Base-by-base conservation (phyloP, 2,113 vertebrate genomes). In the Elachura formosa region DNA sequence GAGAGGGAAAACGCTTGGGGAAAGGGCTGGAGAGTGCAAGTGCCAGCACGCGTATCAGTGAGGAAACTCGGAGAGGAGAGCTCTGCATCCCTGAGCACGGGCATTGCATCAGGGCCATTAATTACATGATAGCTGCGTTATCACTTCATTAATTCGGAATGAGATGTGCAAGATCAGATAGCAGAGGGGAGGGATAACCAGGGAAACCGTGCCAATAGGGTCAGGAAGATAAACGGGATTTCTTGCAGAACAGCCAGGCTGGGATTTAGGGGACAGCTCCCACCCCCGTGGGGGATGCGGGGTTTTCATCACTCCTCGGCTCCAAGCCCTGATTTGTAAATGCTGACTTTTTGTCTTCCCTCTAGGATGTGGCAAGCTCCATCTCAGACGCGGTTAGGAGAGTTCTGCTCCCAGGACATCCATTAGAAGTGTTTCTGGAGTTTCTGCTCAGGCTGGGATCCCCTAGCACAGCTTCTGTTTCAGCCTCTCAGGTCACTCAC, bases 121-220 rank as follows among this genome's bases (percentile, higher is more conserved):
- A 85, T 91, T 75, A 87, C 56, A 23, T 82, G 84, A 85, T 62
- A 87, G 74, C 81, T 69, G 5, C 2, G 23, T 58, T 89, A 91
- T 89, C 78, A 2, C 84, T 46, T 84, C 71, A 38, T 95, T 92
- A 95, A 87, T 79, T 91, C 89, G 18, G 66, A 7, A 11, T 2
- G 26, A 64, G 62, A 48, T 85, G 84, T 76, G 91, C 91, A 92
- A 95, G 81, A 96, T 91, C 96, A 83, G 95, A 96, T 93, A 83
- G 20, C 51, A n/a, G 81, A 72, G 67, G 75, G 84, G 84, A 96
- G 89, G 84, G 43, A 85, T 55, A 41, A 38, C 20, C 48, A 4
- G 52, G 71, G 26, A 58, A 86, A 19, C 23, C 0, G 5, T 31
- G 74, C 89, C 91, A 94, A 41, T 2, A 40, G 75, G 45, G 68